phyloP scores from a whole-genome alignment of 2,113 vertebrate species.

The Colaptes auratus region DNA sequence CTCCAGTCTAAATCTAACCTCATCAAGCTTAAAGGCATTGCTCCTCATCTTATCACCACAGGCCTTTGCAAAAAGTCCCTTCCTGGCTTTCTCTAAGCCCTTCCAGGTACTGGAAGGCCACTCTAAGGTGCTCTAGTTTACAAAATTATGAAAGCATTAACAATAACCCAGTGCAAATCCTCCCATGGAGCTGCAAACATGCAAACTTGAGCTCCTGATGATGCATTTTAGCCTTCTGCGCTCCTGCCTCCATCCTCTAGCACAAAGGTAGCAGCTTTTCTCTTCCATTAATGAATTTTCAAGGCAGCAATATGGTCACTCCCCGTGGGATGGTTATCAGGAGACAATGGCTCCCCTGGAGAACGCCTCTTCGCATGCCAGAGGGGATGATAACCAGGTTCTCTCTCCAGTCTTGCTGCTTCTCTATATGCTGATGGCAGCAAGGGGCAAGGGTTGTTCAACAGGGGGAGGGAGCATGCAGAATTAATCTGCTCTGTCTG shows the following conservation, averaged over 20 bases:
- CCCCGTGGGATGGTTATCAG: slow-evolving; percentile 68
- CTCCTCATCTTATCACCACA: no score
- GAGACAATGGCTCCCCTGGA: slow-evolving; percentile 63
- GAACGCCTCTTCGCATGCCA: slow-evolving; percentile 16
- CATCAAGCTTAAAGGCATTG: no score
- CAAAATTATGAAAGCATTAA: slow-evolving; percentile 22
- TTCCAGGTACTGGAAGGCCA: no score
- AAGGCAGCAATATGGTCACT: slow-evolving; percentile 62
- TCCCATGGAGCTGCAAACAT: background rate
- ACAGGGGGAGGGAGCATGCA: slow-evolving; percentile 35
- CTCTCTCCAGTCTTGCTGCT: slow-evolving; percentile 15
- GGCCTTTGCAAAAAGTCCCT: no score
- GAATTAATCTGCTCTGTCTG: slow-evolving; percentile 61
- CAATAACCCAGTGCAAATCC: background rate
- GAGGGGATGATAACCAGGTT: slow-evolving; percentile 49
- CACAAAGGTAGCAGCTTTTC: slow-evolving; percentile 52
- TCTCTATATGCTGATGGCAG: slow-evolving; percentile 53
- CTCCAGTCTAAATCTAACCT: no score
- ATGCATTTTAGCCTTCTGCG: slow-evolving; percentile 56
- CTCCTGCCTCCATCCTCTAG: slow-evolving; percentile 36
- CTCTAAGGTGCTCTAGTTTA: background rate
- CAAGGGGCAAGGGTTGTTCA: slow-evolving; percentile 50
- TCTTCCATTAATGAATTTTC: slow-evolving; percentile 68
- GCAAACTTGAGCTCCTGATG: background rate
- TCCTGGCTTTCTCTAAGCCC: no score